Base-by-base conservation (phyloP, 1,140 invertebrate genomes). In the Eciton burchellii region DNA sequence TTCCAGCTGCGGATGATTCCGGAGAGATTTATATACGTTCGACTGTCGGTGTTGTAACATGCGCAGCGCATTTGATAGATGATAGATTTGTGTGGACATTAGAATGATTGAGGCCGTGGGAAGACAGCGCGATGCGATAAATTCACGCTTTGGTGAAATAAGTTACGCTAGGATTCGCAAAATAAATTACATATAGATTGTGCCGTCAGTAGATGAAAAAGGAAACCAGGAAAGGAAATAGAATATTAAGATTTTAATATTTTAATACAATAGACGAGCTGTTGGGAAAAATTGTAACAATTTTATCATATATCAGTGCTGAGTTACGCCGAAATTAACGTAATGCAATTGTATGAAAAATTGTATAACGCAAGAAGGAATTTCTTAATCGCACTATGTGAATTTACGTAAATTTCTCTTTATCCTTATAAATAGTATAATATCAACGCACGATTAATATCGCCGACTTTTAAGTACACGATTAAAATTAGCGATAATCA, bases 1-100 rank as follows among this genome's bases (percentile, higher is more conserved):
- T 79, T 57, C 63, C 74, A 79, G 63, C 74, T 79, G 74, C 24
- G 74, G 63, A 70, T 70, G 74, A 79, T 79, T 79, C 63, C 29
- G 45, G 16, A 6, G 16, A 47, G 49, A 79, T 79, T 79, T 79
- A 79, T 79, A 79, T 29, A 68, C 62, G 35, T 47, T 45, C 74
- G 35, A 24, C 35, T 70, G 35, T 57, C 74, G 26, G n/a, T 68
- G 74, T 12, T 65, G 26, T 41, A 56, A 65, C 41, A 35, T 70
- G 52, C n/a, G 8, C 19, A 19, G 43, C 9, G 74, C 26, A 16
- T 66, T 54, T 70, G 52, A 56, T 68, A 70, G 49, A 56, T 70
- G 68, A 79, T 79, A n/a, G n/a, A 79, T 77, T 65, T 43, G 47
- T 26, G 24, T 56, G 19, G 3, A 70, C 49, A 43, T 70, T 56